Evolutionary conservation across 2,797 vertebrate species (phyloP), one percentile per base, ranked within the genome.

Genomic region (Amblyopsis hoosieri): DNA sequence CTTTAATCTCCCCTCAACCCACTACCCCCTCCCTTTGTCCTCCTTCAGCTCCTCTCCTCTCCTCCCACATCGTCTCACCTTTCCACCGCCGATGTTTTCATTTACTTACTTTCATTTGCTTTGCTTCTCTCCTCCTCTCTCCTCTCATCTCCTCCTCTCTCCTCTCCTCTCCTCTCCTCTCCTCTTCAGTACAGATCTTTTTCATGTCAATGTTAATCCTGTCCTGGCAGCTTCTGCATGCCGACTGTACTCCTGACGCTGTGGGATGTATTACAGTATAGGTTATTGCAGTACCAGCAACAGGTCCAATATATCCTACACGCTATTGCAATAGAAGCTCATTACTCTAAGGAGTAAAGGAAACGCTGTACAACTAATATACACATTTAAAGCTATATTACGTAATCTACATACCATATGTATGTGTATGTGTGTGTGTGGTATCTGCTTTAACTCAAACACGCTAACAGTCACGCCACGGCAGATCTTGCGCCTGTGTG

Each of bases 271-370:
- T 37, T 37, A 9, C 37, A 23, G 23, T 23, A 23, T 75, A 70
- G 72, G 69, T 85, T 83, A 85, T 88, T 85, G 79, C 56, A 50
- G 57, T 67, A 62, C 64, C 77, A 81, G 79, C 46, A 23, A 23
- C 23, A 23, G 23, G 23, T 23, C 23, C 3, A 3, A 23, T 23
- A 23, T 23, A 2, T 23, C 19, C 19, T 23, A 23, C 19, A 2
- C 19, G 2, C 19, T 23, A 23, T 23, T 23, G 19, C 19, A 23
- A 23, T 23, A 23, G 19, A 23, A 37, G 7, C 33, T 6, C 33
- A 37, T 5, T 37, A 37, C 5, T 37, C 1, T 5, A 37, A 8
- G 33, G 33, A 37, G 33, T 37, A 37, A 8, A 37, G 33, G 33
- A 37, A 37, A 37, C 33, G 33, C 33, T 37, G 33, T 37, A 37